Conservation (phyloP, 2,113 vertebrate genomes). For the Holacanthus passer region DNA sequence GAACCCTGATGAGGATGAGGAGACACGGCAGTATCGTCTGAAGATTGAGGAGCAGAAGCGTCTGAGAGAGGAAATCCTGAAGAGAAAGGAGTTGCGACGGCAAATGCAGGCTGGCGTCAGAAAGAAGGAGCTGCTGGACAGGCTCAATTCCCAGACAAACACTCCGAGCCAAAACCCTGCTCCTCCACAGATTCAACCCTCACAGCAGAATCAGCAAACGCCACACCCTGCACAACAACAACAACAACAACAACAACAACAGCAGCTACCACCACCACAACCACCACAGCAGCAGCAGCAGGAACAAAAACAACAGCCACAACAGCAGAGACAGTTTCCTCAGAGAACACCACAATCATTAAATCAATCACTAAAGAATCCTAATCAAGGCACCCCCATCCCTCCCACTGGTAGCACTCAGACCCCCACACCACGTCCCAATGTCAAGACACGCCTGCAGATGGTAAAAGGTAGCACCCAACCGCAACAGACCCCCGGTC, state of each 20-base stretch:
- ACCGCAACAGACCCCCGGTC: conserved; percentile 50
- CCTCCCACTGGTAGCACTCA: conserved; percentile 64
- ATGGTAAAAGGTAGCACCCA: conserved; percentile 60
- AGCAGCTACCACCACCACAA: conserved; percentile 35
- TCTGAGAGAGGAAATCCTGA: conserved; percentile 94
- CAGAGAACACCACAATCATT: conserved; percentile 59
- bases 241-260: conserved; percentile 65
- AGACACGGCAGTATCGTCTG: conserved; percentile 93
- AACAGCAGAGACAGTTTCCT: conserved; percentile 73
- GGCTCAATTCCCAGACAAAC: conserved; percentile 88
- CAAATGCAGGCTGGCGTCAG: conserved; percentile 96
- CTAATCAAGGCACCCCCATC: conserved; percentile 55
- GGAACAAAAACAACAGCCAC: conserved; percentile 41
- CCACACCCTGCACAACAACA: conserved; percentile 63
- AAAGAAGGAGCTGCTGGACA: conserved; percentile 93
- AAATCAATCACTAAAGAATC: conserved; percentile 55
- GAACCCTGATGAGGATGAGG: conserved; percentile 95
- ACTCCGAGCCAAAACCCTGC: conserved; percentile 57
- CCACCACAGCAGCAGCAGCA: conserved; percentile 29
- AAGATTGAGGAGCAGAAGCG: conserved; percentile 99
- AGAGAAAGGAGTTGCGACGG: conserved; percentile 92
- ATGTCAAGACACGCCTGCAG: conserved; percentile 79
- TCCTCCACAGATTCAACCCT: conserved; percentile 49
- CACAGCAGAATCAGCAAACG: conserved; percentile 55
- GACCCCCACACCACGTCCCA: conserved; percentile 50